Base-by-base conservation (phyloP, 2,113 vertebrate species). In the Dissostichus mawsoni region DNA sequence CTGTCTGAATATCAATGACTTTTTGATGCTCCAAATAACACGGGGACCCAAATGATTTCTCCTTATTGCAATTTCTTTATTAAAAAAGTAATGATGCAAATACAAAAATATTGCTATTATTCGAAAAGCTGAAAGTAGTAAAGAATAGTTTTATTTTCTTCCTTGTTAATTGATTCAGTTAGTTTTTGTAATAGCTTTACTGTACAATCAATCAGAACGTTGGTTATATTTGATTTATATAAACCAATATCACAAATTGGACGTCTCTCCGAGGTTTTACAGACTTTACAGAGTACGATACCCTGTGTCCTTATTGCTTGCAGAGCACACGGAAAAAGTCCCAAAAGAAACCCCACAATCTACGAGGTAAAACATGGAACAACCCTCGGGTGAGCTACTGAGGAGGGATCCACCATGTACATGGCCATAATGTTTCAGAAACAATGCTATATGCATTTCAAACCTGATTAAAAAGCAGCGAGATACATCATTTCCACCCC, bases 391-490 rank as follows among this genome's bases (percentile, higher is more conserved):
- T 8, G 36, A 41, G 36, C 36, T 41, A 8, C 36, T 41, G 36
- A 41, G 36, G 7, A 41, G 36, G 6, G 36, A 41, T 41, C 5
- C 36, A 41, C 36, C 36, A 41, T 41, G 36, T 41, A n/a, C 55
- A 69, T 29, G 11, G 23, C 4, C 25, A 47, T 55, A 47, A 4
- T 36, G 69, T 76, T 44, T 44, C 51, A 76, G 56, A 78, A 44
- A 68, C 20, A 23, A 5, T 53, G 69, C n/a, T 48, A 23, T 51
- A 63, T 44, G 53, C 41, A n/a, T 74, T 67, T 76, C 63, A 59
- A 67, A 85, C 56, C n/a, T 65, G 25, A 78, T 81, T 56, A 78
- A 82, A 82, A 69, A 64, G 65, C 68, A 81, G 55, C 16, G 55
- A 74, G 74, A 61, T 56, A 61, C n/a, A 47, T 62, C 36, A 1